These are phyloP conservation scores for Orussus abietinus DNA, from an alignment of 1,140 invertebrate genomes.

Conservation along the genomic window DNA sequence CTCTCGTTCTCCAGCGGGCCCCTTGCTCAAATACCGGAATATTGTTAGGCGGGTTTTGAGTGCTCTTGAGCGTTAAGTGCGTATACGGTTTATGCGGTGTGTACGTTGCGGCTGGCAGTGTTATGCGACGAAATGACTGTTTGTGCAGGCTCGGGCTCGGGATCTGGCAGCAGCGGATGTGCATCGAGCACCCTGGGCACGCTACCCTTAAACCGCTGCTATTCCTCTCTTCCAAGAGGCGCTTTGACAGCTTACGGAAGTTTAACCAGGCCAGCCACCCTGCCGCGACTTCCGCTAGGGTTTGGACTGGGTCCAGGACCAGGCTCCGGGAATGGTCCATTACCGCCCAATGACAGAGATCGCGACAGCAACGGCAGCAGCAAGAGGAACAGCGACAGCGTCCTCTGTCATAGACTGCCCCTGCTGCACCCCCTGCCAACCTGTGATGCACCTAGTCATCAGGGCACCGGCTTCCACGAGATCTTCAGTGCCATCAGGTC, in stretches of 20 bases:
- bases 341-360: constrained; percentile 34
- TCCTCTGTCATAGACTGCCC: constrained; percentile 53
- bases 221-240: constrained; percentile 51
- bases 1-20: no score
- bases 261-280: constrained; percentile 46
- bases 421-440: constrained; percentile 53
- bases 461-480: constrained; percentile 51
- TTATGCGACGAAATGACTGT: constrained; percentile 8
- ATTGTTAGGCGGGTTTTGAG: no score
- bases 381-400: constrained; percentile 55
- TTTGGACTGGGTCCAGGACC: constrained; percentile 34
- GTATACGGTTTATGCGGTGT: no score
- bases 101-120: no score
- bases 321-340: constrained; percentile 25
- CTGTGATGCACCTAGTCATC: constrained; percentile 50
- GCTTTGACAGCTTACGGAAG: constrained; percentile 44
- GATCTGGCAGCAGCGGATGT: constrained; percentile 50
- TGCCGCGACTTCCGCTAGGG: constrained; percentile 49
- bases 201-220: constrained; percentile 41
- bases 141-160: constrained; percentile 44
- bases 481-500: constrained; percentile 49
- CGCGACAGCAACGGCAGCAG: constrained; percentile 44
- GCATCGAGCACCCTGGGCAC: constrained; percentile 43
- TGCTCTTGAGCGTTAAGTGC: no score
- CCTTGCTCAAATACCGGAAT: no score